phyloP scores from a whole-genome alignment of 92 coral and sea anemone species.

The Hydrozoanthus gracilis region DNA sequence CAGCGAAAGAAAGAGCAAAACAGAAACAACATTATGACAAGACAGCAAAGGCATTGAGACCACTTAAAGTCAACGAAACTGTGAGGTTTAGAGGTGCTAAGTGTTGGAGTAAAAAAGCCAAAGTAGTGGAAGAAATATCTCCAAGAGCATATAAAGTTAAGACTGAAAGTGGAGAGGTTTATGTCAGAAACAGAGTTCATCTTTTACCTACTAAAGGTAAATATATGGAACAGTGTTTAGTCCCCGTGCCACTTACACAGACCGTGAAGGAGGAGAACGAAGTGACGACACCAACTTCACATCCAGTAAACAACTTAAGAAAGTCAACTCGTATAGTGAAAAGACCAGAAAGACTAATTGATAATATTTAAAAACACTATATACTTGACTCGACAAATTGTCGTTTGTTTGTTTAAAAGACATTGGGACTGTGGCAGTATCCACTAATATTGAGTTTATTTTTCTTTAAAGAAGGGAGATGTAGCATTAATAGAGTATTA shows the following conservation, averaged over 20 bases:
- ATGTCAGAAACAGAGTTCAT: slow-evolving; percentile 12
- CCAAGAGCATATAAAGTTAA: slow-evolving; percentile 3
- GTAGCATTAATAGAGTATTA: no score
- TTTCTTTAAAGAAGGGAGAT: no score
- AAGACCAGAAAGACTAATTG: no score
- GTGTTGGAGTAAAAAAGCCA: background rate
- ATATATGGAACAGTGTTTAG: no score
- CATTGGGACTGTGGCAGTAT: no score
- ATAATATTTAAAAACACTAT: no score
- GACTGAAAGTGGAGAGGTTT: slow-evolving; percentile 7
- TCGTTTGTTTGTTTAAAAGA: no score
- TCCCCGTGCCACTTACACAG: no score
- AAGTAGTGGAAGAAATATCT: background rate
- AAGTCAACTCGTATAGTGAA: no score
- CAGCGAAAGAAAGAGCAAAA: background rate
- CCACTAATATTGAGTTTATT: no score
- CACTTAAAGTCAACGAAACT: background rate
- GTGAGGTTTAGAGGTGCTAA: background rate
- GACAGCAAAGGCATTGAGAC: background rate
- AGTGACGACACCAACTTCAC: background rate
- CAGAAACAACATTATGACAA: slow-evolving; percentile 1
- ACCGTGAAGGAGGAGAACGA: background rate
- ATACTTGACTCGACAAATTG: no score
- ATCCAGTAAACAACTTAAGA: no score
- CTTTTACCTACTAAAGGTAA: slow-evolving; percentile 9